Percentiles rank a stretch among this genome's conserved stretches.
Conservation (phyloP, 2,113 vertebrate species). For the Aegotheles bennettii region DNA sequence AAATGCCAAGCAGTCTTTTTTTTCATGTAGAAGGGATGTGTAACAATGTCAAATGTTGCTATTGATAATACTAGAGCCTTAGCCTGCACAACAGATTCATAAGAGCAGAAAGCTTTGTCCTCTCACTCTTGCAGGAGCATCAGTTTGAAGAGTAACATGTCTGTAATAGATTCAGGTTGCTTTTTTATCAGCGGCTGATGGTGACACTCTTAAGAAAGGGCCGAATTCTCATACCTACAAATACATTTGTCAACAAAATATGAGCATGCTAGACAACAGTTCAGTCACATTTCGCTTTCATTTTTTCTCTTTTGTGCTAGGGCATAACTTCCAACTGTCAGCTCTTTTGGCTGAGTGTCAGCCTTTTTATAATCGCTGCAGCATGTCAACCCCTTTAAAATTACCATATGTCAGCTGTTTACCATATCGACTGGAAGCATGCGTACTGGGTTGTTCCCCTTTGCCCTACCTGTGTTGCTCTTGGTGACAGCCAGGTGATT, state of each 20-base stretch:
- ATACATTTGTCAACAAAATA: slow-evolving; percentile 35
- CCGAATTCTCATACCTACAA: not conserved
- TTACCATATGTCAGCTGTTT: slow-evolving; percentile 1
- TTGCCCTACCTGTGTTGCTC: not conserved
- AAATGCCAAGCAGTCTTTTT: not conserved
- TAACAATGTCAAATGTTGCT: not conserved
- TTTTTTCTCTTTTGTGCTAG: slow-evolving; percentile 21
- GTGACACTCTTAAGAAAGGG: not conserved
- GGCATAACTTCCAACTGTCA: slow-evolving; percentile 20
- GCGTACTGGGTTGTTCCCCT: not conserved
- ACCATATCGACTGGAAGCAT: not conserved
- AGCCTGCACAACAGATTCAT: not conserved
- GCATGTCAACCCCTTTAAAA: not conserved
- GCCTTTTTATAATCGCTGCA: slow-evolving; percentile 17
- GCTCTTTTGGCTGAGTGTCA: slow-evolving; percentile 16
- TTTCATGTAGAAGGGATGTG: not conserved
- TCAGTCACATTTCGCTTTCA: not conserved
- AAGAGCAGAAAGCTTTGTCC: not conserved
- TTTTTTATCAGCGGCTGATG: not conserved
- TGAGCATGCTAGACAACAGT: not conserved
- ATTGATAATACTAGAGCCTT: not conserved
- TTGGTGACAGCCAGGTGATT: not conserved
- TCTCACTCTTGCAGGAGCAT: not conserved
- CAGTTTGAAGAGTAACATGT: not conserved
- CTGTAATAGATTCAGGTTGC: not conserved